Evolutionary conservation across 2,113 vertebrate species (phyloP).

Genomic region (Campylorhamphus procurvoides): DNA sequence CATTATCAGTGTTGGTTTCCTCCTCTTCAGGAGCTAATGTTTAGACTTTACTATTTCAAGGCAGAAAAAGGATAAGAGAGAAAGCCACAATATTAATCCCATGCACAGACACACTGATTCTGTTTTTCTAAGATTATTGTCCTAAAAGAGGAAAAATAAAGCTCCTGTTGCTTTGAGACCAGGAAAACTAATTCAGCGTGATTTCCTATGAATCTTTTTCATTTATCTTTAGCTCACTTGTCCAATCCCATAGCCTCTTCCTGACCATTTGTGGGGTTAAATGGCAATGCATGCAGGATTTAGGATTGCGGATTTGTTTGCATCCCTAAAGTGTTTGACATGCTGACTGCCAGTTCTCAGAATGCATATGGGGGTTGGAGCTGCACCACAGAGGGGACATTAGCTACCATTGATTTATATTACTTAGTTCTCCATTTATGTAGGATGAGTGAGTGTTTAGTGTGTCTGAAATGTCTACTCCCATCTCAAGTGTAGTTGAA

Average conservation of each 20-base stretch:
- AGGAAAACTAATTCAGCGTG: neutral
- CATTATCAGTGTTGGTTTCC: neutral
- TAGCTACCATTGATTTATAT: neutral
- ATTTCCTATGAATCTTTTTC: neutral
- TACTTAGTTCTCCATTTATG: neutral
- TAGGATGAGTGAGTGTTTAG: neutral
- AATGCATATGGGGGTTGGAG: neutral
- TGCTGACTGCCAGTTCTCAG: neutral
- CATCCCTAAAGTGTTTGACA: neutral
- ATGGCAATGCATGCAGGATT: neutral
- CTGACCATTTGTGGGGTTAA: neutral
- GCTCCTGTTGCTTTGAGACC: neutral
- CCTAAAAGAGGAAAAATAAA: neutral
- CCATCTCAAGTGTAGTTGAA: slow-evolving; percentile 22
- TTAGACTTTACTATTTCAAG: neutral
- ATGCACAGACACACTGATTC: neutral
- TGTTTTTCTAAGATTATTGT: neutral
- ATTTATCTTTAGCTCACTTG: neutral
- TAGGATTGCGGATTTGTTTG: neutral
- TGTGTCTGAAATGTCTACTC: neutral
- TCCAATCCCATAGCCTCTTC: neutral
- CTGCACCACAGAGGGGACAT: neutral
- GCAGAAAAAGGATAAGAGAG: neutral
- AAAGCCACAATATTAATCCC: neutral
- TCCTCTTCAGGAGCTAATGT: neutral